Percentiles rank a stretch among this genome's conserved stretches.
Conservation (phyloP, 2,888 invertebrate species). For the Theretra japonica region DNA sequence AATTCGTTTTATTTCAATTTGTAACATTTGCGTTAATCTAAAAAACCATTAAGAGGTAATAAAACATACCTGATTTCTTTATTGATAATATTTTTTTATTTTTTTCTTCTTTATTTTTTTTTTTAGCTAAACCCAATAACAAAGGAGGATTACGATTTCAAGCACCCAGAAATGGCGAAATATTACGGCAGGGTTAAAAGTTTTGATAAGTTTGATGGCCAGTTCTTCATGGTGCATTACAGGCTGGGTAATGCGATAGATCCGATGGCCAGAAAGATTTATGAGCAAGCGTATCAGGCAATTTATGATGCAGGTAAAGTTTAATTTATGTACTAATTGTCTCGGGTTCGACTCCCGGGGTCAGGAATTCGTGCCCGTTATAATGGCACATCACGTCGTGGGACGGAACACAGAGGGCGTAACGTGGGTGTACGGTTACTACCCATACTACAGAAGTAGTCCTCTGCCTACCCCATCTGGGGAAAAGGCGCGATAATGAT, state of each 20-base stretch:
- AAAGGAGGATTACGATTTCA: conserved; percentile 72
- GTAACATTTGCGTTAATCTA: no score
- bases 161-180: conserved; percentile 78
- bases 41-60: no score
- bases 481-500: no score
- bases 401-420: no score
- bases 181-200: conserved; percentile 86
- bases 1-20: no score
- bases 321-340: no score
- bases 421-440: no score
- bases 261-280: conserved; percentile 86
- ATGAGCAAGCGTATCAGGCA: conserved; percentile 89
- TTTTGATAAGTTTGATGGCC: conserved; percentile 87
- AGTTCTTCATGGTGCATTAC: conserved; percentile 88
- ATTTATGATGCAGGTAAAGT: conserved; percentile 87
- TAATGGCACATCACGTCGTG: no score
- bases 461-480: no score
- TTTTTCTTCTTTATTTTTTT: neutral
- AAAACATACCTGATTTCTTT: neutral
- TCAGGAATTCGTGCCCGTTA: no score
- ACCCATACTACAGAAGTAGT: no score
- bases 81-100: neutral
- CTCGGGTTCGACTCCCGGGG: no score
- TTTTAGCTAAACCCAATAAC: conserved; percentile 85
- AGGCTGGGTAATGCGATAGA: conserved; percentile 81